Conservation (phyloP, 2,888 invertebrate species). For the Callimorpha dominula region DNA sequence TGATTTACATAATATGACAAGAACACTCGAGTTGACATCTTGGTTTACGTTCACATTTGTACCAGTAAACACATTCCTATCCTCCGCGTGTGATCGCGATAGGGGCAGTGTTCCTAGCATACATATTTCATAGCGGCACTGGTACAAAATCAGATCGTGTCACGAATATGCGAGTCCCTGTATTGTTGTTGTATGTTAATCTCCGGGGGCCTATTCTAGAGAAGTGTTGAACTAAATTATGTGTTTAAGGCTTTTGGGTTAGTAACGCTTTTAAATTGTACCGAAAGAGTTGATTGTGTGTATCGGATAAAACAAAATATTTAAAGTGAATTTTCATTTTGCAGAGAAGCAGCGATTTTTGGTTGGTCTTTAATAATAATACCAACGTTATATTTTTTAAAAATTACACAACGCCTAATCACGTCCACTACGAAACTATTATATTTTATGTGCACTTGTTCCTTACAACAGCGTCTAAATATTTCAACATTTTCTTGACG, state of each 20-base stretch:
- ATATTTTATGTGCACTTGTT: no score
- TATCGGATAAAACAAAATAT: no score
- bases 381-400: no score
- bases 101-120: constrained; percentile 12
- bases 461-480: no score
- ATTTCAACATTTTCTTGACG: no score
- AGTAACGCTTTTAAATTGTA: neutral
- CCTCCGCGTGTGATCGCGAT: constrained; percentile 19
- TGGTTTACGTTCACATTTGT: constrained; percentile 10
- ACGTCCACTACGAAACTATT: no score
- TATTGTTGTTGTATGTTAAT: constrained; percentile 49
- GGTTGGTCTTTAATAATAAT: no score
- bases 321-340: no score
- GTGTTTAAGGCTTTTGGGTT: neutral
- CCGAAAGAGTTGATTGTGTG: neutral
- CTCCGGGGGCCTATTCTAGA: constrained; percentile 41
- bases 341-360: no score
- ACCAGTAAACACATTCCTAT: constrained; percentile 16
- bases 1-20: constrained; percentile 11
- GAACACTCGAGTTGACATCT: constrained; percentile 8
- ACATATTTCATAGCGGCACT: constrained; percentile 39
- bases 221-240: neutral
- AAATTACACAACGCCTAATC: no score
- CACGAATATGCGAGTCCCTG: constrained; percentile 35
- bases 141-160: constrained; percentile 47